Evolutionary conservation across 2,888 invertebrate species (phyloP).

Genomic region (Ceriagrion tenellum): DNA sequence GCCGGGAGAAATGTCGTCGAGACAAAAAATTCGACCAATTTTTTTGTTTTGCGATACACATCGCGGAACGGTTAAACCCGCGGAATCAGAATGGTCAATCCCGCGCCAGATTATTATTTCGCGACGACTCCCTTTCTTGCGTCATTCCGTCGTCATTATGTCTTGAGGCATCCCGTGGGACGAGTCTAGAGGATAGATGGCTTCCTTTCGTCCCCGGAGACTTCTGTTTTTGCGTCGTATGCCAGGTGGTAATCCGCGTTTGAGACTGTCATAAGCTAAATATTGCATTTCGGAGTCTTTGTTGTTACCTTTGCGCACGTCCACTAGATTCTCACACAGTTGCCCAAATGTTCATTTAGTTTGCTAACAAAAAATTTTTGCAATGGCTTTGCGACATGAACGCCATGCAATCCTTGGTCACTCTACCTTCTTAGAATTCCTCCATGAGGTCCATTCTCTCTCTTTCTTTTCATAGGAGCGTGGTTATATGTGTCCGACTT

Average conservation of each 20-base stretch:
- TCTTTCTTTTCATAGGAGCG: too few relatives aligned
- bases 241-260: background rate
- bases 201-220: background rate
- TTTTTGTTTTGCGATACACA: background rate
- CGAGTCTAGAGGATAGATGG: background rate
- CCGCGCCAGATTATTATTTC: background rate
- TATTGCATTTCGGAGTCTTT: background rate
- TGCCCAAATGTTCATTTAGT: too few relatives aligned
- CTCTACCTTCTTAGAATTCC: too few relatives aligned
- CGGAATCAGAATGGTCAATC: background rate
- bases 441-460: too few relatives aligned
- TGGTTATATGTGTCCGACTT: too few relatives aligned
- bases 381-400: too few relatives aligned
- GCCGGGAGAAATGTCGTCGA: background rate
- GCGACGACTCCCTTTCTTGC: background rate
- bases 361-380: too few relatives aligned
- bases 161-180: background rate
- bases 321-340: too few relatives aligned
- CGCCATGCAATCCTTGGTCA: too few relatives aligned
- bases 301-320: too few relatives aligned
- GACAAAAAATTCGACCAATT: background rate
- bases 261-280: background rate
- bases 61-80: background rate
- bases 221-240: background rate
- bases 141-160: background rate